Conservation (phyloP, 2,797 vertebrate species). For the Pteronotus mesoamericanus region DNA sequence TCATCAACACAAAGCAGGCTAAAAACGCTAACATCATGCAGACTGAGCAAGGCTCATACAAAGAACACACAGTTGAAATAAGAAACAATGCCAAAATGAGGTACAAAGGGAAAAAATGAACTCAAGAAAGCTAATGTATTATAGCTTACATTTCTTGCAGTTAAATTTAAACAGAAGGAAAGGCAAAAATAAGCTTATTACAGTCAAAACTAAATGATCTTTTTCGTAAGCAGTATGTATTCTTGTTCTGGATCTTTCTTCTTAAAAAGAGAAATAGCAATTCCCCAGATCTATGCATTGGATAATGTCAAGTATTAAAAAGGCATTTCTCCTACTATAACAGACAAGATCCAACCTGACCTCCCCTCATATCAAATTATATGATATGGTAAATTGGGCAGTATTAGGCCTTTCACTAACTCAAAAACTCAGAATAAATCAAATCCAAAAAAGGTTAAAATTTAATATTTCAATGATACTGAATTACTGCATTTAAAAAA, state of each 20-base stretch:
- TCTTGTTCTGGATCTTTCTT: slow-evolving; percentile 24
- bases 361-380: background rate
- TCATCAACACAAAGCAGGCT: slow-evolving; percentile 44
- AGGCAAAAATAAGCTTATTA: background rate
- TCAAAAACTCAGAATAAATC: background rate
- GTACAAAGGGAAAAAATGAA: background rate
- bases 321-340: slow-evolving; percentile 2
- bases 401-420: background rate
- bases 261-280: slow-evolving; percentile 37
- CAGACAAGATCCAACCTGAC: slow-evolving; percentile 1
- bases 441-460: background rate
- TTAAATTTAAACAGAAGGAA: slow-evolving; percentile 48
- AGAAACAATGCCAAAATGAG: slow-evolving; percentile 13
- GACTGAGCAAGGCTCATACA: slow-evolving; percentile 31
- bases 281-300: background rate
- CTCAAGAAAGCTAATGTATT: background rate
- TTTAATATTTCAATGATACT: slow-evolving; percentile 4
- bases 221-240: background rate
- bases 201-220: slow-evolving; percentile 4
- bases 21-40: slow-evolving; percentile 56
- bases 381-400: background rate
- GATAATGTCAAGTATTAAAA: slow-evolving; percentile 11
- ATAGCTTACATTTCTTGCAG: slow-evolving; percentile 22
- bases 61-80: slow-evolving; percentile 15
- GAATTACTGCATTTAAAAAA: slow-evolving; percentile 22